Conservation (phyloP, 2,797 vertebrate genomes). For the Hafferia zeledoni region DNA sequence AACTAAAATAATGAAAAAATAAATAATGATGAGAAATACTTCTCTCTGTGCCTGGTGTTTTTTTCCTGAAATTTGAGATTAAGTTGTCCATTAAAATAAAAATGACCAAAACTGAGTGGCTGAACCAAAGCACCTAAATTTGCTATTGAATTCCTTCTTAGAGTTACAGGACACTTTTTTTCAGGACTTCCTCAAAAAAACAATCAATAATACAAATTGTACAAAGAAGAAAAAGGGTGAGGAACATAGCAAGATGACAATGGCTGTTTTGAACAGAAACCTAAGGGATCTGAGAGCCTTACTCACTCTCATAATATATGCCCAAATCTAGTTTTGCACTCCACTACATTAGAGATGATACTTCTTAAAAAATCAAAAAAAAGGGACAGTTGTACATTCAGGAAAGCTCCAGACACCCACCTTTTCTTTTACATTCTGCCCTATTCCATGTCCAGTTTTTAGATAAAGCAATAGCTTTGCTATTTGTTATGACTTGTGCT, state of each 20-base stretch:
- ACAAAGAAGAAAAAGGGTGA: neutral
- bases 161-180: neutral
- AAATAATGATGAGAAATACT: neutral
- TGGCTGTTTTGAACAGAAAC: neutral
- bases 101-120: neutral
- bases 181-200: neutral
- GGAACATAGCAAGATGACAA: neutral
- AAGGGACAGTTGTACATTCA: neutral
- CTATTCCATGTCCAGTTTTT: neutral
- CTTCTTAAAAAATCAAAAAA: neutral
- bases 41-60: neutral
- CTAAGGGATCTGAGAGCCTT: neutral
- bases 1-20: neutral
- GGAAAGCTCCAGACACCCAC: neutral
- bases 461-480: neutral
- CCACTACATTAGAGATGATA: neutral
- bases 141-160: neutral
- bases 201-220: neutral
- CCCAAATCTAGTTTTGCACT: neutral
- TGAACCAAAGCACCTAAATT: neutral
- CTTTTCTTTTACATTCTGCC: neutral
- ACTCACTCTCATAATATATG: neutral
- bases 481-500: neutral
- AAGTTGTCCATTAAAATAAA: neutral
- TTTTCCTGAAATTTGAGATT: neutral